These are phyloP conservation scores for Porites divaricata DNA, from an alignment of 92 coral and sea anemone species.

Conservation along the genomic window DNA sequence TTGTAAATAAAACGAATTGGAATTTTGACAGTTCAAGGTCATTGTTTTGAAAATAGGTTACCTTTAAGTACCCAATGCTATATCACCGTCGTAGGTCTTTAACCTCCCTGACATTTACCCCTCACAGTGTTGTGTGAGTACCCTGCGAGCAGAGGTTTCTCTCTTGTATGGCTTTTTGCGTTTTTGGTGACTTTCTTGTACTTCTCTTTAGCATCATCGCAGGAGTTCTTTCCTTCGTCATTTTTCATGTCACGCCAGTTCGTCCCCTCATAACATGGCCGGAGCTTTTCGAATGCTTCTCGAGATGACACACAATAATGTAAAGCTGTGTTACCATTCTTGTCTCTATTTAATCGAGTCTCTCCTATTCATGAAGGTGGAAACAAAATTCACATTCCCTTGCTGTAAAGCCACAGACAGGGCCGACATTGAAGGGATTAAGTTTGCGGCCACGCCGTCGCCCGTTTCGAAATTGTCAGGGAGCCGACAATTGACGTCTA, in stretches of 20 bases:
- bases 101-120: too few species aligned
- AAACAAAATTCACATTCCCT: conserved; percentile 9
- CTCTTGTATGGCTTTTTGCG: too few species aligned
- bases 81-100: too few species aligned
- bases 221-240: conserved; percentile 16
- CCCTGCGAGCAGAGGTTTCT: too few species aligned
- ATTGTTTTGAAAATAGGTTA: too few species aligned
- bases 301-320: conserved; percentile 5
- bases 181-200: background rate
- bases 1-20: too few species aligned
- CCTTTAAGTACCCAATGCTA: too few species aligned
- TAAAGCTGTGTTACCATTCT: conserved; percentile 1
- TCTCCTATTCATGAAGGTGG: background rate
- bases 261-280: background rate
- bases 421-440: conserved; percentile 29
- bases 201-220: background rate
- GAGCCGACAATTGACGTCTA: conserved; percentile 40
- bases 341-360: background rate
- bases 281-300: background rate
- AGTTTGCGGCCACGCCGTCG: background rate
- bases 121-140: too few species aligned
- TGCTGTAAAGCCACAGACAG: conserved; percentile 49
- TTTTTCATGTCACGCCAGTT: background rate
- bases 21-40: too few species aligned
- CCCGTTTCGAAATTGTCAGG: background rate